Evolutionary conservation across 2,888 invertebrate species (phyloP), one percentile per base, ranked within the genome.

Genomic region (Papilio protenor): DNA sequence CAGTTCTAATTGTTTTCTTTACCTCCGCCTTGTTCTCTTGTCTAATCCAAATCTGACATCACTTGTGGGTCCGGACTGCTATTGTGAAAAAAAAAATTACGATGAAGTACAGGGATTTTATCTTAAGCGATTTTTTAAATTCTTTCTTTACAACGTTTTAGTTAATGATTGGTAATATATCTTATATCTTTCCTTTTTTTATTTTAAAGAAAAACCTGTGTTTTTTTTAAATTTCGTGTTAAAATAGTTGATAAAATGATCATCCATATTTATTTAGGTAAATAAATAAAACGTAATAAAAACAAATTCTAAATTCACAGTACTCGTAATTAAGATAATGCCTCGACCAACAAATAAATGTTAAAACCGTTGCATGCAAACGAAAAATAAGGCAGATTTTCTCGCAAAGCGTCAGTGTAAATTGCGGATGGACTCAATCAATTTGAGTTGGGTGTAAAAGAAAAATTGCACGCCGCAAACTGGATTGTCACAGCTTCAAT

Each of bases 1-100:
- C 86, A 81, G 84, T 86, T 88, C 89, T 94, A 93, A 94, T 94
- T 94, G 93, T 94, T 94, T 91, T 91, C 90, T 89, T 90, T 92
- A 90, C 91, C 92, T 92, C 92, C 92, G 83, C 82, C 82, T 81
- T 77, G 73, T 74, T 71, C 72, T 72, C 57, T 75, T 49, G 55
- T 72, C 61, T 71, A 14, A 64, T 49, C 77, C 64, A 71, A 73
- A 70, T 55, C 71, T 78, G 71, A 75, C 72, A 52, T 55, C 55
- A 47, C 21, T 52, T 64, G 21, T 33, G 61, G 5, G 70, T 52
- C 40, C 16, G 70, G 23, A 59, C 66, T 69, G 49, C 70, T 70
- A 18, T 69, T 73, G 45, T 77, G 45, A 45, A 66, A 52, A 64
- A 49, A 59, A 49, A 59, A 61, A 71, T 76, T 59, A 45, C n/a